These are phyloP conservation scores for Ricordea florida DNA, from an alignment of 92 coral and sea anemone genomes.

Conservation along the genomic window DNA sequence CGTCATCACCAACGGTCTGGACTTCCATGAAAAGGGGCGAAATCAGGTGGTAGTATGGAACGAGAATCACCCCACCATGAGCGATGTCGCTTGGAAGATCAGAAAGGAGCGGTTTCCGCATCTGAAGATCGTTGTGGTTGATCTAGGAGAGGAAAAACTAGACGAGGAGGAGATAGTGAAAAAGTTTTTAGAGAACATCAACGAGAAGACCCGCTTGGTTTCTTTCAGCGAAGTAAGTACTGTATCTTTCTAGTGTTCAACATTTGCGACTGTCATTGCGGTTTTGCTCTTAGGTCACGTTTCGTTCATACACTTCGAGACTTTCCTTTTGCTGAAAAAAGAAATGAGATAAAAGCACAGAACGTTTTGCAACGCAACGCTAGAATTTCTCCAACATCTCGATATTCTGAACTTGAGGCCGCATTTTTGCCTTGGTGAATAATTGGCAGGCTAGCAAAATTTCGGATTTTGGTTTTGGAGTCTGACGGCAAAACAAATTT, in stretches of 20 bases:
- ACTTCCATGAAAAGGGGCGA: neutral
- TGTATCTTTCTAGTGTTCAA: neutral
- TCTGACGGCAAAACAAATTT: too few species aligned
- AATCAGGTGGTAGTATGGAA: conserved; percentile 66
- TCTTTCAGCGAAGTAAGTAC: conserved; percentile 38
- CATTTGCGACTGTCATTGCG: neutral
- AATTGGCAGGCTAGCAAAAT: too few species aligned
- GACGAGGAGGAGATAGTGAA: conserved; percentile 34
- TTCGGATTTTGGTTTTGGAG: too few species aligned
- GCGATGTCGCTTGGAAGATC: conserved; percentile 47
- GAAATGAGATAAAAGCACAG: too few species aligned
- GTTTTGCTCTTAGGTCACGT: too few species aligned
- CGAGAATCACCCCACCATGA: conserved; percentile 64
- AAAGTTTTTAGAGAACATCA: conserved; percentile 29
- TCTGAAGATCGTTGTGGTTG: conserved; percentile 26
- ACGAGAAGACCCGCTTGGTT: conserved; percentile 46
- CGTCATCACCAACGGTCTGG: conserved; percentile 58
- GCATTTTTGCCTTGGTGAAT: too few species aligned
- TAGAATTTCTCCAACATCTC: too few species aligned
- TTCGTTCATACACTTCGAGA: too few species aligned
- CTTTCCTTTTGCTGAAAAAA: too few species aligned
- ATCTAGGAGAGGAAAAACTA: conserved; percentile 18
- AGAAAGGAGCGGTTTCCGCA: conserved; percentile 43
- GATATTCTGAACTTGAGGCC: too few species aligned
- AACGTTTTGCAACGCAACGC: too few species aligned